Conservation (phyloP, 2,113 vertebrate genomes). For the Uropsilus gracilis region DNA sequence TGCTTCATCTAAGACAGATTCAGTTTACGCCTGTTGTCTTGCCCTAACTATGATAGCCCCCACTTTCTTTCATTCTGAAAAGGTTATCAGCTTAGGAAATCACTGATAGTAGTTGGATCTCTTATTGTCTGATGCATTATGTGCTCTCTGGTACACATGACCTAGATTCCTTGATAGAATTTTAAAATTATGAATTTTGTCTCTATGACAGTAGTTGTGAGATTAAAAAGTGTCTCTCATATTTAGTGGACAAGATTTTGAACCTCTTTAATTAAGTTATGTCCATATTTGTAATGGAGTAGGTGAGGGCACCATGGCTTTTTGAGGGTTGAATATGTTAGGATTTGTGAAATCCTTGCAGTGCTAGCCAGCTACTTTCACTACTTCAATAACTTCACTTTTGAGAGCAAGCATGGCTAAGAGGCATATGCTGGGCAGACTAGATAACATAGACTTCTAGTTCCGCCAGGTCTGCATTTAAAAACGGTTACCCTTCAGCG, state of each 20-base stretch:
- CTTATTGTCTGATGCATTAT: neutral
- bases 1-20: neutral
- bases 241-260: neutral
- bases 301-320: neutral
- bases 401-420: neutral
- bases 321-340: neutral
- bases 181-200: neutral
- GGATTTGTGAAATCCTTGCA: neutral
- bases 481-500: neutral
- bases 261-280: neutral
- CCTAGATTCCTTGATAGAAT: neutral
- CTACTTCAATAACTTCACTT: neutral
- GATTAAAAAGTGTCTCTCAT: neutral
- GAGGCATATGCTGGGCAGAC: neutral
- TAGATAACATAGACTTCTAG: neutral
- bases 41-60: neutral
- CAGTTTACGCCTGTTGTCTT: neutral
- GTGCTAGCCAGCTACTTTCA: neutral
- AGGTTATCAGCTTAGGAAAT: neutral
- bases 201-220: neutral
- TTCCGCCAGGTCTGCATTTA: neutral
- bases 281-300: neutral
- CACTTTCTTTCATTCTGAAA: neutral
- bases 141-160: neutral
- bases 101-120: neutral